Base-by-base conservation (phyloP, 2,113 vertebrate species). In the Psettodes erumei region DNA sequence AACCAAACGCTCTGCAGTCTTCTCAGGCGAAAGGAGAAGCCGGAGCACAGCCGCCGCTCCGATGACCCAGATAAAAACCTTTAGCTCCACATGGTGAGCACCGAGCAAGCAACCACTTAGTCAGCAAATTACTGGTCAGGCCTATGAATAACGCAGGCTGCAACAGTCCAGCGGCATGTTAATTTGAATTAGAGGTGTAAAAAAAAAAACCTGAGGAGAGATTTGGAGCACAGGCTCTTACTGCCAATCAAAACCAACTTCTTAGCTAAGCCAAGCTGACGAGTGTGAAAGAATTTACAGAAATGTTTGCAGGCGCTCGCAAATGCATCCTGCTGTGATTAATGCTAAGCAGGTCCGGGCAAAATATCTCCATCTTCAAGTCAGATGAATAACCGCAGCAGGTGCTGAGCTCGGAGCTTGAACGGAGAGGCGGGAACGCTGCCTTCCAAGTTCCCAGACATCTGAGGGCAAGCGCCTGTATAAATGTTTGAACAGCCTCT, bases 401-500 rank as follows among this genome's bases (percentile, higher is more conserved):
- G 89, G 77, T 87, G 77, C 59, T 12, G 68, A 16, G 77, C 27
- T 60, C 32, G 27, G 72, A 68, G 62, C 7, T 35, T 12, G 71
- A 56, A 56, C 30, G 63, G 62, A 33, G 60, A 45, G 61, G 35
- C 11, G 68, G 40, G 55, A 62, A 56, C 19, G 38, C 38, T 27
- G 66, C 66, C n/a, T 58, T 77, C 38, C 28, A 48, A 27, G 40
- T 72, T 87, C 68, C 30, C 59, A 77, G 61, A 75, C 69, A 72
- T 82, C 68, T 32, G 35, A 71, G 79, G 50, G 75, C 58, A 23
- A 55, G 69, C 8, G 8, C 71, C 68, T 80, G 75, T 74, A 84
- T 88, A 83, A 90, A 91, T 88, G 83, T 91, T 90, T 90, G 71
- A 89, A 89, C 79, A 87, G 85, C 63, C 45, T 56, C 64, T 82